phyloP scores from a whole-genome alignment of 2,888 invertebrate genomes.

The Alloscopus bannaensis region DNA sequence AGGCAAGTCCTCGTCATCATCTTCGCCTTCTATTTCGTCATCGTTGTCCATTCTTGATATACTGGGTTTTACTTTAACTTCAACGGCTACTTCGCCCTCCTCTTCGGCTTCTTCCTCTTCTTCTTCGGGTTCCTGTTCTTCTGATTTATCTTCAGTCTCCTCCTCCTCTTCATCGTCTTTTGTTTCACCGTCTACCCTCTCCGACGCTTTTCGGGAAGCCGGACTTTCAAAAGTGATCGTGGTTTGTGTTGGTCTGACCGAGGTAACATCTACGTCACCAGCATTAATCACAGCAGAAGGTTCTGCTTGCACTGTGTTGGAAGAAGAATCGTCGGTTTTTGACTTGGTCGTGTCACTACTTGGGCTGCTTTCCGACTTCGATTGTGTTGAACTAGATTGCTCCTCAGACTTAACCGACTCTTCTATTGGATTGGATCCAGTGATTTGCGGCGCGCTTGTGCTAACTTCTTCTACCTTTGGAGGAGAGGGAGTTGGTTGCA shows the following conservation, averaged over 20 bases:
- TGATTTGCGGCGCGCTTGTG: no score
- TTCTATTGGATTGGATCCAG: background rate
- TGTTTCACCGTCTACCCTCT: no score
- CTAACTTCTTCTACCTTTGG: background rate
- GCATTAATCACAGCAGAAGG: background rate
- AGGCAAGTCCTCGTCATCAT: background rate
- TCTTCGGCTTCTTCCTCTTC: slow-evolving; percentile 13
- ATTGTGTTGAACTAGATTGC: slow-evolving; percentile 17
- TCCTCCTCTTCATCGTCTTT: background rate
- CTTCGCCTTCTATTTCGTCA: slow-evolving; percentile 25
- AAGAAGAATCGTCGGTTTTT: slow-evolving; percentile 3
- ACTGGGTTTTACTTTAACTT: background rate
- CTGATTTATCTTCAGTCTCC: background rate
- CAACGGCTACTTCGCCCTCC: slow-evolving; percentile 3
- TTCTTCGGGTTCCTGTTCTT: slow-evolving; percentile 10
- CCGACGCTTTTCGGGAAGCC: no score
- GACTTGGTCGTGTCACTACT: slow-evolving; percentile 3
- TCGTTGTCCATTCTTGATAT: slow-evolving; percentile 31
- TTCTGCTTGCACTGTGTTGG: background rate
- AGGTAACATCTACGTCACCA: no score
- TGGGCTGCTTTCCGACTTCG: slow-evolving; percentile 21
- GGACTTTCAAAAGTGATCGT: background rate
- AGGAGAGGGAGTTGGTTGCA: no score
- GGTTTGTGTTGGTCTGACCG: no score
- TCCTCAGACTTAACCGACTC: slow-evolving; percentile 9